Evolutionary conservation across 2,113 vertebrate genomes (phyloP), one percentile per base, ranked within the genome.

Genomic region (Alligator mississippiensis): DNA sequence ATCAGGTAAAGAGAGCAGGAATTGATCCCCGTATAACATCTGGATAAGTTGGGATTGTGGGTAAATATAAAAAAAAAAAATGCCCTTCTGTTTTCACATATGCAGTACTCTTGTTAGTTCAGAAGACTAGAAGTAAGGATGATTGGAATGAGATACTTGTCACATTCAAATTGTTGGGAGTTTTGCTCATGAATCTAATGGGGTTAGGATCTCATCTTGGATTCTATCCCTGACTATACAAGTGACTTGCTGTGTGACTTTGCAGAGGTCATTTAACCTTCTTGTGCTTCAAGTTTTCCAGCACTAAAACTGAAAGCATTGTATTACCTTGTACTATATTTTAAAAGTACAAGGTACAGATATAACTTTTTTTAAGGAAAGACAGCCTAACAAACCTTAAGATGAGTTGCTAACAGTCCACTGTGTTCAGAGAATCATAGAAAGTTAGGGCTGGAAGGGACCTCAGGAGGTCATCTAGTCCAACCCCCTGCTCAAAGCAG

Each of bases 111-210:
- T 47, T 47, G 7, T 47, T 47, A 76, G 77, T 76, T 93, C 77
- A 93, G 84, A 77, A 81, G 86, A 84, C 90, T 92, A 93, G 84
- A 95, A 96, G 90, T 94, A 84, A 89, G 30, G 80, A n/a, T 89
- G 77, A 80, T 7, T 6, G 83, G 88, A 90, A 92, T 87, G 92
- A 87, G 85, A 81, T 8, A 62, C 63, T 54, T n/a, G 79, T 88
- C 70, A 24, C 54, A 93, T 90, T 95, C 90, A 96, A 96, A 96
- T 59, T 2, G 14, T 87, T 94, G 91, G 90, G 94, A 90, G 61
- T 92, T 59, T 77, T 93, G 90, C 84, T 86, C 85, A 9, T 87
- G 86, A 34, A 17, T 87, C 87, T 81, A 38, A 13, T 38, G 17
- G 86, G 30, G 74, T 93, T 90, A 34, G 68, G 82, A 75, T 95